Base-by-base conservation (phyloP, 2,113 vertebrate species). In the Cettia cetti region DNA sequence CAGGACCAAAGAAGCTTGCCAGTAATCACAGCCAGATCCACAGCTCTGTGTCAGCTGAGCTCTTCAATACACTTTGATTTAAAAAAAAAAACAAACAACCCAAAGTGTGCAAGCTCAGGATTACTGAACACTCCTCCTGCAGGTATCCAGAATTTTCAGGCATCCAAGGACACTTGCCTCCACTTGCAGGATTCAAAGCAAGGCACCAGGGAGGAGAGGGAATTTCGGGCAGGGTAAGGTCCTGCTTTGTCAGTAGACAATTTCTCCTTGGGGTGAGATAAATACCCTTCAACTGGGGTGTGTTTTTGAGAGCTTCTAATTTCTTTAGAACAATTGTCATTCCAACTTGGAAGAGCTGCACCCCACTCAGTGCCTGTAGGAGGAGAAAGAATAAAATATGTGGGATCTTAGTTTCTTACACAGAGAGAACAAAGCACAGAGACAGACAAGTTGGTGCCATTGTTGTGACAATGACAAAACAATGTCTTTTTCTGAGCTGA, bases 141-240 rank as follows among this genome's bases (percentile, higher is more conserved):
- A 81, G 39, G 14, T 37, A n/a, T n/a, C 31, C 23, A 45, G 50
- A 66, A 65, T 68, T 45, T 89, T 27, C 33, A 52, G 77, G 10
- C 9, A 13, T 50, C 3, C 2, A 64, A 21, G 0, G 1, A 14
- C 0, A 0, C 4, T 37, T 42, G 30, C 31, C 14, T 84, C 28
- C 39, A 24, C 17, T 10, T 54, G 40, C 1, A 35, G 30, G 33
- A 30, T 33, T 89, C 27, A 66, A 54, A 23, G 27, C 31, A 82
- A 75, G 13, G 11, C 33, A 30, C 11, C 35, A 27, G 3, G 5
- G 21, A 31, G 26, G 44, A 76, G 61, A n/a, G 31, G 26, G 28
- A 76, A 33, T 0, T 22, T 3, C 21, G 20, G 20, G 10, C 8
- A 81, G 7, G 5, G 11, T n/a, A n/a, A 82, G 19, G 35, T 40